Evolutionary conservation across 2,113 vertebrate genomes (phyloP).

Genomic region (Tetraodon nigroviridis): DNA sequence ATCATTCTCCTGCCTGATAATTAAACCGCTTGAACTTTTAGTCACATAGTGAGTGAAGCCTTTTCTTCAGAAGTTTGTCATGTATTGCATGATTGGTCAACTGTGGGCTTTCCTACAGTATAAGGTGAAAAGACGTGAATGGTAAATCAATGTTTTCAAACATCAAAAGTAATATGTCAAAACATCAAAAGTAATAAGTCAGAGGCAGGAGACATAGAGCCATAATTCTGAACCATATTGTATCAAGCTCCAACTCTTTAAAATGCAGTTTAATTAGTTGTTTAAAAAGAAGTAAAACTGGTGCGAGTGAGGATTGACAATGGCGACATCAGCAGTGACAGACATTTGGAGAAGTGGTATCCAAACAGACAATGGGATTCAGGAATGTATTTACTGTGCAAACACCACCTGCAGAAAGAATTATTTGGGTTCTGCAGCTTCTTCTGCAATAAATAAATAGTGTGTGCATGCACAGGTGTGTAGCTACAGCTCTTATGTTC

Average conservation of each 20-base stretch:
- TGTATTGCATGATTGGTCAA: too few relatives aligned
- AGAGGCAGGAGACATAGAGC: too few relatives aligned
- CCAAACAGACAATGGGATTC: constrained; percentile 24
- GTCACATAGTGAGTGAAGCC: too few relatives aligned
- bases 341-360: constrained; percentile 32
- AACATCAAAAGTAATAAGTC: too few relatives aligned
- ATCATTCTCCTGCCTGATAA: too few relatives aligned
- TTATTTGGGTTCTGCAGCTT: constrained; percentile 24
- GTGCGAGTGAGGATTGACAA: constrained; percentile 37
- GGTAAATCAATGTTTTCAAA: too few relatives aligned
- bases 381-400: constrained; percentile 24
- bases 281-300: constrained; percentile 34
- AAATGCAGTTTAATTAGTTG: constrained; percentile 48
- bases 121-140: too few relatives aligned
- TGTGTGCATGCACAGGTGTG: background rate
- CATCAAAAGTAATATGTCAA: too few relatives aligned
- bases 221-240: constrained; percentile 19
- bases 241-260: constrained; percentile 45
- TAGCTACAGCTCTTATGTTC: background rate
- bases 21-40: too few relatives aligned
- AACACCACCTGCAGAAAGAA: constrained; percentile 46
- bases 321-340: constrained; percentile 40
- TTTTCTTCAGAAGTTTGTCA: too few relatives aligned
- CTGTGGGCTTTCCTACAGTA: too few relatives aligned
- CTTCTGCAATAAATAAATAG: constrained; percentile 3